A percentile compares a stretch with the other conserved stretches of the same genome.
phyloP scores from a whole-genome alignment of 2,888 invertebrate genomes.

The Pandemis cinnamomeana region DNA sequence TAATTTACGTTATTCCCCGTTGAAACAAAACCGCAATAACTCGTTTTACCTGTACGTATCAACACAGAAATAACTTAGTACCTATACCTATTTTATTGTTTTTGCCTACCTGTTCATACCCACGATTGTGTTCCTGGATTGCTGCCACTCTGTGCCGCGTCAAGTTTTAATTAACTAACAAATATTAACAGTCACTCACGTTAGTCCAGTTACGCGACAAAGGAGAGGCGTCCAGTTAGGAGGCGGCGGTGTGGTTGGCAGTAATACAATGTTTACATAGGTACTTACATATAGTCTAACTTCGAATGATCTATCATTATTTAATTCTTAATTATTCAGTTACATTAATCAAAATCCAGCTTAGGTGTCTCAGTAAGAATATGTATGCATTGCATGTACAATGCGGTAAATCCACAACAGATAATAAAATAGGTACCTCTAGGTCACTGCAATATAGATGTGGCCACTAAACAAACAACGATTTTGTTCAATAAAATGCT shows the following conservation, averaged over 20 bases:
- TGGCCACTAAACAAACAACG: neutral
- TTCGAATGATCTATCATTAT: neutral
- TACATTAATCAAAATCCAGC: neutral
- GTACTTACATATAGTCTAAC: too few relatives aligned
- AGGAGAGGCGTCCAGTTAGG: constrained; percentile 37
- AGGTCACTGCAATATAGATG: neutral
- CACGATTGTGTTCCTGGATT: neutral
- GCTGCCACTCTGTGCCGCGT: constrained; percentile 41
- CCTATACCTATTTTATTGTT: neutral
- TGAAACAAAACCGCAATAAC: constrained; percentile 12
- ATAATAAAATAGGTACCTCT: neutral
- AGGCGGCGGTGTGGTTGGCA: constrained; percentile 47
- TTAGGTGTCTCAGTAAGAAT: neutral
- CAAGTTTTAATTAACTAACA: constrained; percentile 60
- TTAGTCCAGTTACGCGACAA: constrained; percentile 48
- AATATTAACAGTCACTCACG: constrained; percentile 50
- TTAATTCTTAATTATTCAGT: neutral
- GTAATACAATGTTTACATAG: constrained; percentile 42
- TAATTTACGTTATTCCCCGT: neutral
- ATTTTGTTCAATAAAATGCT: neutral
- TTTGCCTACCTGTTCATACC: neutral
- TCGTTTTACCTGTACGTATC: constrained; percentile 8
- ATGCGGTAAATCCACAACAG: neutral
- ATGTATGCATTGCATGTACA: neutral
- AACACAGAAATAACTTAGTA: constrained; percentile 1